phyloP scores from a whole-genome alignment of 1,140 invertebrate genomes.

The Drosophila nannoptera region DNA sequence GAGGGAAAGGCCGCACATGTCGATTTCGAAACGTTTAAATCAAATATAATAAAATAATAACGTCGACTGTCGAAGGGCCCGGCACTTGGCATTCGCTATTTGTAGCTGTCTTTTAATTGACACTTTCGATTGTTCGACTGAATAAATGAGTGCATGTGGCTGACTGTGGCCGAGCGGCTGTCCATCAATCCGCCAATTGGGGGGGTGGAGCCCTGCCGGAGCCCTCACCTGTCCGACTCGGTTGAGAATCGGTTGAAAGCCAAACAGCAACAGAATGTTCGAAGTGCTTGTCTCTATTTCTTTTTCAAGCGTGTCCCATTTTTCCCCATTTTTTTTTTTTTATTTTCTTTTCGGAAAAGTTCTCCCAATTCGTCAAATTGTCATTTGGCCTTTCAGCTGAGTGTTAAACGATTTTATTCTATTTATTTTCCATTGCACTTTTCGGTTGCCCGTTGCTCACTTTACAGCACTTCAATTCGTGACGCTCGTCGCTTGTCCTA shows the following conservation, averaged over 20 bases:
- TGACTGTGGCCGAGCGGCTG: slow-evolving; percentile 29
- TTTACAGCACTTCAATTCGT: slow-evolving; percentile 66
- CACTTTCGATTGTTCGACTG: slow-evolving; percentile 64
- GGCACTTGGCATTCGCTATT: slow-evolving; percentile 44
- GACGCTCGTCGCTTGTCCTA: slow-evolving; percentile 38
- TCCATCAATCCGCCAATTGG: slow-evolving; percentile 40
- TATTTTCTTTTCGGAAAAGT: slow-evolving; percentile 12
- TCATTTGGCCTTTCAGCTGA: slow-evolving; percentile 51
- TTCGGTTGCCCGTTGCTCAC: slow-evolving; percentile 53
- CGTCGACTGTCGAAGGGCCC: slow-evolving; percentile 12
- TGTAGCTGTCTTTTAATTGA: slow-evolving; percentile 62
- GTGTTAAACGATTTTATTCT: slow-evolving; percentile 67
- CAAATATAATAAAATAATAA: slow-evolving; percentile 70
- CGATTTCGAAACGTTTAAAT: slow-evolving; percentile 56
- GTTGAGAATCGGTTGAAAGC: slow-evolving; percentile 65
- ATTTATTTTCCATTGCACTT: slow-evolving; percentile 64
- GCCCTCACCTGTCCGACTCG: slow-evolving; percentile 53
- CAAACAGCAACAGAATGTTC: slow-evolving; percentile 31
- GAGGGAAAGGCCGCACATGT: slow-evolving; percentile 44
- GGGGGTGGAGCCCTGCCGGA: slow-evolving; percentile 14
- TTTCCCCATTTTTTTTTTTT: slow-evolving; percentile 23
- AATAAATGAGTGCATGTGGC: slow-evolving; percentile 28
- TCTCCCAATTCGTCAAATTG: slow-evolving; percentile 62
- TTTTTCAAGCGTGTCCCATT: slow-evolving; percentile 17
- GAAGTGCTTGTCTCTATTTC: slow-evolving; percentile 29